Evolutionary conservation across 2,797 vertebrate species (phyloP).

Genomic region (Micropoecilia bifurca): DNA sequence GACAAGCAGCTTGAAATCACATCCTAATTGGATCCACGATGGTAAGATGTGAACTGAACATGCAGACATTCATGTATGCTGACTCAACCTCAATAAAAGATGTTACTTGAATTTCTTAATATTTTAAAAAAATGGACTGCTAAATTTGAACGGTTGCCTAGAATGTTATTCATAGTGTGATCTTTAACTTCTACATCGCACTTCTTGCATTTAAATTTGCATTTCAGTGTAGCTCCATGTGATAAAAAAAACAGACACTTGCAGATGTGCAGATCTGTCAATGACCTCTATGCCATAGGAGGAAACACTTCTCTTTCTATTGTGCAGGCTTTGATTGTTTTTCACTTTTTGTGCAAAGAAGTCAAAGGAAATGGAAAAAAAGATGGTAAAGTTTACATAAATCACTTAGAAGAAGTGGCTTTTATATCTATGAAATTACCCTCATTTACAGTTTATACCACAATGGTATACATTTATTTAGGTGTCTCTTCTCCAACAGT

Average conservation of each 20-base stretch:
- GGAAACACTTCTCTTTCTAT: constrained; percentile 13
- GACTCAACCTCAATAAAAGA: not conserved
- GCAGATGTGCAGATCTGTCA: constrained; percentile 34
- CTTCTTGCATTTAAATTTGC: constrained; percentile 6
- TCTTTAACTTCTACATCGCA: constrained; percentile 8
- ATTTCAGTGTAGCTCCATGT: not conserved
- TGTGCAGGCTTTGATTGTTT: constrained; percentile 15
- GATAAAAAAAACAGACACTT: constrained; percentile 9
- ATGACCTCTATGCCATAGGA: constrained; percentile 44
- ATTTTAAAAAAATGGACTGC: not conserved
- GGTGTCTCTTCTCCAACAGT: not conserved
- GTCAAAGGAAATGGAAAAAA: not conserved
- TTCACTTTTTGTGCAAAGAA: constrained; percentile 17
- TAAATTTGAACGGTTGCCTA: not conserved
- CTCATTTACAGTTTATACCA: constrained; percentile 8
- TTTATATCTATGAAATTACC: not conserved
- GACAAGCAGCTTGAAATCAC: constrained; percentile 44
- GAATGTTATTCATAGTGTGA: not conserved
- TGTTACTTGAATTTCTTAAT: not conserved
- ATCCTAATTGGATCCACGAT: constrained; percentile 50
- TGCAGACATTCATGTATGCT: constrained; percentile 26
- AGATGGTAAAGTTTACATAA: not conserved
- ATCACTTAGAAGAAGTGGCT: not conserved
- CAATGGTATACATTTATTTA: constrained; percentile 6
- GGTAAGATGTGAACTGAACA: constrained; percentile 46